phyloP scores from a whole-genome alignment of 2,113 vertebrate genomes.

The Aythya baeri region DNA sequence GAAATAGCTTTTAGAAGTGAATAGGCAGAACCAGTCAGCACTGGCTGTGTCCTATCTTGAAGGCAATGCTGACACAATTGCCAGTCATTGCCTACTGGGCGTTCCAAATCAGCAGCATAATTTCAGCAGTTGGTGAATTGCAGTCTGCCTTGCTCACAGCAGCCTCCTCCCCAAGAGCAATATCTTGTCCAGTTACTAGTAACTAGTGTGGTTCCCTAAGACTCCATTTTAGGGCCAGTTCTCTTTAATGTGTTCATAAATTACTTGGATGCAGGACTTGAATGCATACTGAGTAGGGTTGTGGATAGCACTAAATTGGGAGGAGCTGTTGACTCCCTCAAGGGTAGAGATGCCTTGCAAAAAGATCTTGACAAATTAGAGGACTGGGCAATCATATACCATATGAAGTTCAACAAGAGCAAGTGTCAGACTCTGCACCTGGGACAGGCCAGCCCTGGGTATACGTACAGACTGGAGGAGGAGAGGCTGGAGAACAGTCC shows the following conservation, averaged over 20 bases:
- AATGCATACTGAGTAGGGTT: neutral
- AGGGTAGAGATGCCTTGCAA: neutral
- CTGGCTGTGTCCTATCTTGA: neutral
- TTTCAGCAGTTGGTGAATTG: neutral
- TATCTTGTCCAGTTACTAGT: neutral
- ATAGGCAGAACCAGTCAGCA: neutral
- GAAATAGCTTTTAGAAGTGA: neutral
- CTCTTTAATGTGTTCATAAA: neutral
- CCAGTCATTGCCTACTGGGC: neutral
- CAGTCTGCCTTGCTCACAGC: neutral
- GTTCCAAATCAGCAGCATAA: neutral
- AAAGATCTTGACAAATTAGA: neutral
- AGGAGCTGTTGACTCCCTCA: neutral
- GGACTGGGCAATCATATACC: neutral
- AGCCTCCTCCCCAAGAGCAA: neutral
- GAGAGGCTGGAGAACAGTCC: neutral
- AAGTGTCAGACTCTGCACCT: neutral
- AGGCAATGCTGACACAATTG: neutral
- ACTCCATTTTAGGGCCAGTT: neutral
- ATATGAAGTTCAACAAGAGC: neutral
- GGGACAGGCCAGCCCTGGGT: neutral
- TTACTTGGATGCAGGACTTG: neutral
- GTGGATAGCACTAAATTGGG: neutral
- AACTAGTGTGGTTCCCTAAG: neutral
- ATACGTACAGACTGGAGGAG: neutral